These are phyloP conservation scores for Cladopsammia gracilis DNA, from an alignment of 64 coral and sea anemone genomes.

Conservation along the genomic window DNA sequence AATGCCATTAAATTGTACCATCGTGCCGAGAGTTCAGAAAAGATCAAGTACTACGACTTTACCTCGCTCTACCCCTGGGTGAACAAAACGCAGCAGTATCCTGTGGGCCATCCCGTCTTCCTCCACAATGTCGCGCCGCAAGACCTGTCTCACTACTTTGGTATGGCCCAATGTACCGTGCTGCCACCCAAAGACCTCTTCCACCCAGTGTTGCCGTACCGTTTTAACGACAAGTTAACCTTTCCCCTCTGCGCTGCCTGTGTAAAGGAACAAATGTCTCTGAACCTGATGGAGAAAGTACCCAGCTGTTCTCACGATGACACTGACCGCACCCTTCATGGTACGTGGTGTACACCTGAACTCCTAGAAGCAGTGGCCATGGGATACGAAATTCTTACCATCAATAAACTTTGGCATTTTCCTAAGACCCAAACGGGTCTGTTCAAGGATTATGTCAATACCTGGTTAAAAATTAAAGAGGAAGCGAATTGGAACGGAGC, in stretches of 20 bases:
- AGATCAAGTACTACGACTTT: background rate
- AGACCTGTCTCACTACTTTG: background rate
- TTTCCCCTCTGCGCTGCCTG: slow-evolving; percentile 14
- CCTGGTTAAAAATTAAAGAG: background rate
- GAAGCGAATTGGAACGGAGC: background rate
- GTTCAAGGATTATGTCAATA: background rate
- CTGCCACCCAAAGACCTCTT: background rate
- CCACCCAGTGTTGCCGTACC: slow-evolving; percentile 7
- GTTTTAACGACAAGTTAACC: background rate
- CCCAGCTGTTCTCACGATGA: background rate
- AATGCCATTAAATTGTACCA: slow-evolving; percentile 31
- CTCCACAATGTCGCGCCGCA: background rate
- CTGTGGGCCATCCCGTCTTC: slow-evolving; percentile 11
- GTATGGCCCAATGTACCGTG: background rate
- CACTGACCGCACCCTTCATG: background rate
- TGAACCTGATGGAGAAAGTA: background rate
- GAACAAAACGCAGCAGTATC: background rate
- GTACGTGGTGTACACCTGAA: background rate
- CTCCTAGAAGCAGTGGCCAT: background rate
- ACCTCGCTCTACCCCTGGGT: background rate
- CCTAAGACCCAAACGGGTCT: background rate
- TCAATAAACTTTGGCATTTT: background rate
- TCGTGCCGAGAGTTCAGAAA: background rate
- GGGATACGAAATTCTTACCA: background rate
- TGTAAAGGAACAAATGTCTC: background rate